Conservation (phyloP, 2,888 invertebrate genomes). For the Zaprionus obscuricornis region DNA sequence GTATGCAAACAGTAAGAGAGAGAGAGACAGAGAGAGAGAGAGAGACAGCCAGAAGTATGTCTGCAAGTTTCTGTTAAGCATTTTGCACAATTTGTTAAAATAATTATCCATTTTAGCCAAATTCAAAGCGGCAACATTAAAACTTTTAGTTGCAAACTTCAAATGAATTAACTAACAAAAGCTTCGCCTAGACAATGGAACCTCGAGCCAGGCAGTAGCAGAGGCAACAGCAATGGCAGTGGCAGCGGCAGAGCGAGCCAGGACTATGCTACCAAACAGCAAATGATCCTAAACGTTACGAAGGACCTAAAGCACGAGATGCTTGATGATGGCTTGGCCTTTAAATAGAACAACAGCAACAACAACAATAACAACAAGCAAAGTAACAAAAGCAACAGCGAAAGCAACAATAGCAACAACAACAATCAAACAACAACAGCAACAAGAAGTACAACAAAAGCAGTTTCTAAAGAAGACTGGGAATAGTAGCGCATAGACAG, state of each 20-base stretch:
- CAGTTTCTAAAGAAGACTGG: background rate
- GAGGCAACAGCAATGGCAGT: too few relatives aligned
- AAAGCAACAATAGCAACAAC: too few relatives aligned
- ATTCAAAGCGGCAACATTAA: conserved; percentile 71
- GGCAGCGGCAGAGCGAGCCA: background rate
- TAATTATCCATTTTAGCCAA: conserved; percentile 72
- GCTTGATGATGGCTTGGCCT: conserved; percentile 41
- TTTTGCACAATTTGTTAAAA: conserved; percentile 72
- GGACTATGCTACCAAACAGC: conserved; percentile 23
- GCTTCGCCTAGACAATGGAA: conserved; percentile 41
- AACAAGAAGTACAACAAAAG: too few relatives aligned
- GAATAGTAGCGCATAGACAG: too few relatives aligned
- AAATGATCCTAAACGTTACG: conserved; percentile 35
- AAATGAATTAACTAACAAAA: conserved; percentile 66
- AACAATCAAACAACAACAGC: background rate
- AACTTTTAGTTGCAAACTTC: conserved; percentile 70
- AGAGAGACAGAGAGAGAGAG: background rate
- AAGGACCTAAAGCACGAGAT: conserved; percentile 11
- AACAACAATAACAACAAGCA: conserved; percentile 4
- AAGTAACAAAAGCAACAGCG: too few relatives aligned
- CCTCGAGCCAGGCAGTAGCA: conserved; percentile 5
- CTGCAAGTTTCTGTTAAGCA: conserved; percentile 52
- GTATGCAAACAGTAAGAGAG: background rate
- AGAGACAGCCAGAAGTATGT: conserved; percentile 9
- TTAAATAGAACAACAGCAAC: conserved; percentile 29